Conservation (phyloP, 2,888 invertebrate species). For the Chelonus formosanus region DNA sequence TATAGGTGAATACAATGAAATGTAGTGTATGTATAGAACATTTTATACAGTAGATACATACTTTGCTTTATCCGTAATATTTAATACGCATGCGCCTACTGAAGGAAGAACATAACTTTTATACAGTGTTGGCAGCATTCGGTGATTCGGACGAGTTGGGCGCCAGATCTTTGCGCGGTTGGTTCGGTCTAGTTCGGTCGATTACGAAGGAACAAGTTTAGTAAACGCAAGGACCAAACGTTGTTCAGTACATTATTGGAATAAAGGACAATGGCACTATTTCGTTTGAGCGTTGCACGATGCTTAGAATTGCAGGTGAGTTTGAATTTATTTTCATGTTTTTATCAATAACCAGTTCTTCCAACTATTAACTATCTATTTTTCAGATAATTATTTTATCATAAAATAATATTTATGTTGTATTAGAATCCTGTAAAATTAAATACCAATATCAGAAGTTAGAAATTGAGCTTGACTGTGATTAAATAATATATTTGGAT, state of each 20-base stretch:
- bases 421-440: background rate
- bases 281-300: slow-evolving; percentile 59
- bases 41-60: too few relatives aligned
- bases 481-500: background rate
- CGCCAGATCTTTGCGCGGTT: slow-evolving; percentile 61
- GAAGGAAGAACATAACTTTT: slow-evolving; percentile 36
- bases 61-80: too few relatives aligned
- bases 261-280: slow-evolving; percentile 58
- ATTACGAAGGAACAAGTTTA: slow-evolving; percentile 33
- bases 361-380: background rate
- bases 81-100: slow-evolving; percentile 35
- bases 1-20: too few relatives aligned
- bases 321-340: slow-evolving; percentile 15
- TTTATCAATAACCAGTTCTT: background rate
- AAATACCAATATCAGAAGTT: background rate
- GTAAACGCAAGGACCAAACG: slow-evolving; percentile 28
- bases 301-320: slow-evolving; percentile 61
- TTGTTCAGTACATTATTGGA: slow-evolving; percentile 20
- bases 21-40: too few relatives aligned
- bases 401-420: background rate
- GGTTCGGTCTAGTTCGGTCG: slow-evolving; percentile 55
- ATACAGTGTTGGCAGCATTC: slow-evolving; percentile 28
- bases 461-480: background rate
- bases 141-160: slow-evolving; percentile 52
- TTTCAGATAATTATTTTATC: background rate